Percentiles rank a stretch among this genome's conserved stretches.
Conservation (phyloP, 1,140 invertebrate species). For the Chironomus striatipennis region DNA sequence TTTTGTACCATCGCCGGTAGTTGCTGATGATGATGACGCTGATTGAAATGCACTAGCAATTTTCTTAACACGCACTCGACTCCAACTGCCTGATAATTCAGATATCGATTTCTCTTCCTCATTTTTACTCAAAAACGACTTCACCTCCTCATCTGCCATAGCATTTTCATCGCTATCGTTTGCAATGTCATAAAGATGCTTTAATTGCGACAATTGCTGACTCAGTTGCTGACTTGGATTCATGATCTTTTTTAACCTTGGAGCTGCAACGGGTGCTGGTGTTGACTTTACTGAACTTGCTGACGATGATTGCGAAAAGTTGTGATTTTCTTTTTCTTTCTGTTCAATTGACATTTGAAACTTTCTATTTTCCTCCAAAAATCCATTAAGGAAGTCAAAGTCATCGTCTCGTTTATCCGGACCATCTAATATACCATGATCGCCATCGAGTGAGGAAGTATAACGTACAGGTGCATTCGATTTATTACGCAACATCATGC, state of each 20-base stretch:
- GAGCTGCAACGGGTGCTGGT: slow-evolving; percentile 31
- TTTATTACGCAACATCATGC: slow-evolving; percentile 3
- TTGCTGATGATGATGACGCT: neutral
- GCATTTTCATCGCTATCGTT: slow-evolving; percentile 29
- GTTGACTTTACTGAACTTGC: neutral
- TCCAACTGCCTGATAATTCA: slow-evolving; percentile 37
- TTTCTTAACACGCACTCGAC: slow-evolving; percentile 37
- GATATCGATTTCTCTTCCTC: slow-evolving; percentile 26
- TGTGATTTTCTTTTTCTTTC: neutral
- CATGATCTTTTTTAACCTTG: slow-evolving; percentile 32
- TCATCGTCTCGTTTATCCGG: neutral
- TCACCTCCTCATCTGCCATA: slow-evolving; percentile 39
- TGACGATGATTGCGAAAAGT: neutral
- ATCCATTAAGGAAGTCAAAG: slow-evolving; percentile 14
- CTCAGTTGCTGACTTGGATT: slow-evolving; percentile 35
- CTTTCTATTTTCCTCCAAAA: slow-evolving; percentile 18
- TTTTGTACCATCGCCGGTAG: neutral
- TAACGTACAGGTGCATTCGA: neutral
- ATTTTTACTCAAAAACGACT: slow-evolving; percentile 31
- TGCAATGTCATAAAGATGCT: slow-evolving; percentile 34
- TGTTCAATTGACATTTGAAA: slow-evolving; percentile 3
- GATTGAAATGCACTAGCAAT: slow-evolving; percentile 28
- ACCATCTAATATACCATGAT: slow-evolving; percentile 1
- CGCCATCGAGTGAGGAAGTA: slow-evolving; percentile 5
- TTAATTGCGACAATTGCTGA: slow-evolving; percentile 35